Evolutionary conservation across 1,140 invertebrate species (phyloP).

Genomic region (Diploscapter pachys): DNA sequence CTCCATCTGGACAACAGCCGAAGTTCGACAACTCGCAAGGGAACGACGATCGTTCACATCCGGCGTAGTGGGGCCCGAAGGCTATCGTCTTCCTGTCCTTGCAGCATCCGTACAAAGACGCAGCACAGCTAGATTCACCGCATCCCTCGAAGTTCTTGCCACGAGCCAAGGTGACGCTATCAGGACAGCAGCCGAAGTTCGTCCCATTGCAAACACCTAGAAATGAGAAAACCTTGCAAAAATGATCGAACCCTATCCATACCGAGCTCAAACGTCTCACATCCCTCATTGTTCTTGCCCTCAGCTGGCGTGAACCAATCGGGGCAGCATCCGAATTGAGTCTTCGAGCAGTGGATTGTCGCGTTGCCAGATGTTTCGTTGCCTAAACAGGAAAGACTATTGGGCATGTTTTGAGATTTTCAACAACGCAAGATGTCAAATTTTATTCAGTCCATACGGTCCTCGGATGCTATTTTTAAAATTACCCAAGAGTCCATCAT

Average conservation of each 20-base stretch:
- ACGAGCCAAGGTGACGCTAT: slow-evolving; percentile 78
- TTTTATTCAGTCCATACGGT: background rate
- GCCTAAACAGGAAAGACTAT: slow-evolving; percentile 6
- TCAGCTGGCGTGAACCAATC: slow-evolving; percentile 77
- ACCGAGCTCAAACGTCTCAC: slow-evolving; percentile 47
- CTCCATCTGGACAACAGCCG: slow-evolving; percentile 80
- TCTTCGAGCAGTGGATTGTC: slow-evolving; percentile 58
- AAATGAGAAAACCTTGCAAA: background rate
- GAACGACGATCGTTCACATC: slow-evolving; percentile 57
- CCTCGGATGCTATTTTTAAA: background rate
- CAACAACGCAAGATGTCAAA: background rate
- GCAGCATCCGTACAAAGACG: slow-evolving; percentile 66
- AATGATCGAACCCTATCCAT: slow-evolving; percentile 2
- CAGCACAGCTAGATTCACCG: slow-evolving; percentile 71
- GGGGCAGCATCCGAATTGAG: slow-evolving; percentile 74
- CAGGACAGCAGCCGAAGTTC: slow-evolving; percentile 76
- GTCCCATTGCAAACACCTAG: slow-evolving; percentile 59
- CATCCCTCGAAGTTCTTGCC: slow-evolving; percentile 73
- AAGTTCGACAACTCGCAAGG: slow-evolving; percentile 62
- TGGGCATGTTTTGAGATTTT: background rate
- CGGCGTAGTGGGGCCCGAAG: slow-evolving; percentile 54
- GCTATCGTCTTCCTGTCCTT: slow-evolving; percentile 57
- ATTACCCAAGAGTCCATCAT: slow-evolving; percentile 1
- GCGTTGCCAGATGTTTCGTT: slow-evolving; percentile 41
- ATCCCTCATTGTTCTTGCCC: slow-evolving; percentile 68